Evolutionary conservation across 1,140 invertebrate genomes (phyloP), one percentile per base, ranked within the genome.

Genomic region (Apis cerana): DNA sequence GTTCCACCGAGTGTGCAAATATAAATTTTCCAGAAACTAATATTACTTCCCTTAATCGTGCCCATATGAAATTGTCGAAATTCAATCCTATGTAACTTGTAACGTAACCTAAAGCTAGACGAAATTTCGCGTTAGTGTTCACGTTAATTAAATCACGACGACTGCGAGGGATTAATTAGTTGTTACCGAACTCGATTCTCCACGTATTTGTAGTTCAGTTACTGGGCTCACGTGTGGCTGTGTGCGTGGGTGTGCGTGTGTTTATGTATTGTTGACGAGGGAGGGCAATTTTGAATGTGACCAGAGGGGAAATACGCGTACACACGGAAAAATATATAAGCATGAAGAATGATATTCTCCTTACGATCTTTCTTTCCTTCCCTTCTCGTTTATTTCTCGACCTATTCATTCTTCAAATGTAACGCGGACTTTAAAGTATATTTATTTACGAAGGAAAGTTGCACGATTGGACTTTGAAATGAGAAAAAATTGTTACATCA

Each of bases 81-180:
- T 76, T 68, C 19, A 67, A 75, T 52, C 50, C 21, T n/a, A 27
- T 58, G 54, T 59, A 81, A 67, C 56, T 81, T 75, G 62, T n/a
- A 68, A 76, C 62, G 8, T 23, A 54, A 8, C 72, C 19, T 7
- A 33, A 56, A 21, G 72, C 43, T 59, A 33, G 15, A 75, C 72
- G 80, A 59, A 68, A 43, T 75, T 68, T 74, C 19, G 64, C 54
- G 62, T 75, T 59, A 67, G 79, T 58, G 13, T 43, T 43, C 71
- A 65, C 19, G 72, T 81, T 76, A 75, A 81, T 81, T 76, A 74
- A 76, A 81, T 81, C 72, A 65, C 72, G 43, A 43, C 13, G 52
- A 76, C 80, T 50, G 62, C 54, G 10, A 54, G 52, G 50, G 62
- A 68, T 81, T 81, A 81, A 81, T 81, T 81, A 81, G 64, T 76